Percentiles rank a stretch among this genome's conserved stretches.
phyloP scores from a whole-genome alignment of 2,797 vertebrate species.

The Crenichthys baileyi region DNA sequence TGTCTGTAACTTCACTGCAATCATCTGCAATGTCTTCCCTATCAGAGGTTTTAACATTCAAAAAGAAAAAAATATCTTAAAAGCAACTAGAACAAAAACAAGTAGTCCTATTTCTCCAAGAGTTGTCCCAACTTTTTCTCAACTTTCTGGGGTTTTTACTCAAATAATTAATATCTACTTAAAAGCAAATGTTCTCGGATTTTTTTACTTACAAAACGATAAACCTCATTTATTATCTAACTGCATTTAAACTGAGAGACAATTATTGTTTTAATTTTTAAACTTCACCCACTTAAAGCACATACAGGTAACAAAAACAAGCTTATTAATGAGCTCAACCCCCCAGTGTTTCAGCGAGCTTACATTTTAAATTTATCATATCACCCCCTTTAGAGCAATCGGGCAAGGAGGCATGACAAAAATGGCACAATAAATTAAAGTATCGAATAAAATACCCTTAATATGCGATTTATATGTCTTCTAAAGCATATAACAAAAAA shows the following conservation, averaged over 20 bases:
- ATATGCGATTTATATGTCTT: no score
- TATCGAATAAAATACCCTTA: not conserved
- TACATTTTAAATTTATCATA: not conserved
- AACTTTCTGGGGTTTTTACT: not conserved
- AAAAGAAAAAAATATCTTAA: not conserved
- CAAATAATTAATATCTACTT: not conserved
- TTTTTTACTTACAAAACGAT: not conserved
- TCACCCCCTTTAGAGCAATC: not conserved
- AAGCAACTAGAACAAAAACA: slow-evolving; percentile 3
- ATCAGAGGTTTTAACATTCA: slow-evolving; percentile 11
- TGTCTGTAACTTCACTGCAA: slow-evolving; percentile 28
- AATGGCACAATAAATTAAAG: not conserved
- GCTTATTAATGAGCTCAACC: slow-evolving; percentile 18
- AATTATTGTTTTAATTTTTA: slow-evolving; percentile 8
- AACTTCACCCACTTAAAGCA: slow-evolving; percentile 4
- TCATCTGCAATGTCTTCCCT: slow-evolving; percentile 22
- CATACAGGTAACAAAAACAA: slow-evolving; percentile 25
- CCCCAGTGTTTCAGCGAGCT: slow-evolving; percentile 36
- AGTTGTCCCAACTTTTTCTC: not conserved
- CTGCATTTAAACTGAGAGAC: slow-evolving; percentile 1
- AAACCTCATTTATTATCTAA: not conserved
- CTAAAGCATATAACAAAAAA: no score
- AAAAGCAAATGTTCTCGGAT: slow-evolving; percentile 1
- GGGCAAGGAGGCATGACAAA: not conserved
- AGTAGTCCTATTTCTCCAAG: not conserved